Conservation (phyloP, 2,888 invertebrate genomes). For the Ecliptopera silaceata region DNA sequence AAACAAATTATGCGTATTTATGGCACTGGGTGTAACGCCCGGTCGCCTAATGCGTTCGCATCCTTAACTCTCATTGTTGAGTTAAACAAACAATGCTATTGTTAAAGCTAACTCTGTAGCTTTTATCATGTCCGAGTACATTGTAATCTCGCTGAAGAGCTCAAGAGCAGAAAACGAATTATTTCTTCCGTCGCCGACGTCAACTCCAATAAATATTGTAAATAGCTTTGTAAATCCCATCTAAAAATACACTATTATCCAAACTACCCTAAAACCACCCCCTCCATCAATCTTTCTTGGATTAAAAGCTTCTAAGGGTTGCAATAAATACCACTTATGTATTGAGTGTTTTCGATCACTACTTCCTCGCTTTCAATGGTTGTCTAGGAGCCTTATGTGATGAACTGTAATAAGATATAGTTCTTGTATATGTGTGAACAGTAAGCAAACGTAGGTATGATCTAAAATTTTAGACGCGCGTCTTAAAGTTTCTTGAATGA, state of each 20-base stretch:
- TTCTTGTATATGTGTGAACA: neutral
- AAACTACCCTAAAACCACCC: conserved; percentile 23
- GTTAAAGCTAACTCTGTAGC: too few relatives aligned
- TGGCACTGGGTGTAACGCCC: too few relatives aligned
- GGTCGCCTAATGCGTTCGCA: too few relatives aligned
- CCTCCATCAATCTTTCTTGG: conserved; percentile 35
- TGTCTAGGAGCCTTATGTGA: conserved; percentile 5
- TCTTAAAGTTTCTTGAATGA: too few relatives aligned
- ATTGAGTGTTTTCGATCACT: conserved; percentile 44
- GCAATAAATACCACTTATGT: conserved; percentile 43
- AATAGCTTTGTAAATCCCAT: conserved; percentile 4
- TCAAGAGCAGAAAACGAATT: too few relatives aligned
- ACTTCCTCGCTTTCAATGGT: conserved; percentile 33
- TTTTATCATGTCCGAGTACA: too few relatives aligned
- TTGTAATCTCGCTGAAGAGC: too few relatives aligned
- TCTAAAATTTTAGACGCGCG: too few relatives aligned
- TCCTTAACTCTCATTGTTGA: too few relatives aligned
- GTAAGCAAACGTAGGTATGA: neutral
- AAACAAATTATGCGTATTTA: too few relatives aligned
- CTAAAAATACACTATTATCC: conserved; percentile 7
- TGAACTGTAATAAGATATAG: neutral
- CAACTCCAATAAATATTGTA: neutral
- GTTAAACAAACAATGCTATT: too few relatives aligned
- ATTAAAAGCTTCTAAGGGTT: conserved; percentile 38
- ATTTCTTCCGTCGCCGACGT: neutral